A percentile compares a stretch with the other conserved stretches of the same genome.
These are phyloP conservation scores for Hystrix cristata DNA, from an alignment of 2,113 vertebrate species.

Conservation along the genomic window DNA sequence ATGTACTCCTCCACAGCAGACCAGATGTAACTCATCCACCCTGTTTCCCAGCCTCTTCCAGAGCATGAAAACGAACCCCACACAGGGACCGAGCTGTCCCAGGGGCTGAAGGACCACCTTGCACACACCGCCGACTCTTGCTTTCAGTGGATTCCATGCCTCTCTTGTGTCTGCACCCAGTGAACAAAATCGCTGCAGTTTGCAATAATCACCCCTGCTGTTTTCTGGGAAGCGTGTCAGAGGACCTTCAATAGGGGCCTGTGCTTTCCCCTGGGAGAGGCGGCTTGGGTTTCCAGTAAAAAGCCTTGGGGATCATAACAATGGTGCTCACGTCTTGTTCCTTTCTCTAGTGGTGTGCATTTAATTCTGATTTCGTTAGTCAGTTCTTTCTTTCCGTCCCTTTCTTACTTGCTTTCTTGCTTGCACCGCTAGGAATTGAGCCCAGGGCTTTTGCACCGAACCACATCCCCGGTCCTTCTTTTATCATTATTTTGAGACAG, in stretches of 20 bases:
- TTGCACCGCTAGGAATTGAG: neutral
- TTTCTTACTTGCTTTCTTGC: no score
- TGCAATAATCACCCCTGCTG: accelerated
- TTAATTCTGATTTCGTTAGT: neutral
- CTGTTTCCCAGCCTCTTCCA: accelerated
- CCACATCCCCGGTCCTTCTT: neutral
- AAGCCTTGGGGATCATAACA: accelerated
- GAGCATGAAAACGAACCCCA: accelerated
- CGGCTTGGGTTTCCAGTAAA: accelerated
- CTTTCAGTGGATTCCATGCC: accelerated
- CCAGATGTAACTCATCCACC: accelerated
- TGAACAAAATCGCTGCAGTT: accelerated
- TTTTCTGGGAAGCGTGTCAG: accelerated
- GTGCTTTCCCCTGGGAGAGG: accelerated
- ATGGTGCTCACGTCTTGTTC: accelerated
- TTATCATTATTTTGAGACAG: neutral
- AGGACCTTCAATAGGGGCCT: accelerated
- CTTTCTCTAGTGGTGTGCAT: accelerated
- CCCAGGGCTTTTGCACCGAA: neutral
- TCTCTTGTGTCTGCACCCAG: accelerated
- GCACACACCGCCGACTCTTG: accelerated
- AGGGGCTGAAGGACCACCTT: accelerated
- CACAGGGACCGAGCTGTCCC: accelerated
- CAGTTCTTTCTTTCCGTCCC: neutral
- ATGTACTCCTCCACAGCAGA: accelerated